Base-by-base conservation (phyloP, 2,113 vertebrate species). In the Pterocles burchelli region DNA sequence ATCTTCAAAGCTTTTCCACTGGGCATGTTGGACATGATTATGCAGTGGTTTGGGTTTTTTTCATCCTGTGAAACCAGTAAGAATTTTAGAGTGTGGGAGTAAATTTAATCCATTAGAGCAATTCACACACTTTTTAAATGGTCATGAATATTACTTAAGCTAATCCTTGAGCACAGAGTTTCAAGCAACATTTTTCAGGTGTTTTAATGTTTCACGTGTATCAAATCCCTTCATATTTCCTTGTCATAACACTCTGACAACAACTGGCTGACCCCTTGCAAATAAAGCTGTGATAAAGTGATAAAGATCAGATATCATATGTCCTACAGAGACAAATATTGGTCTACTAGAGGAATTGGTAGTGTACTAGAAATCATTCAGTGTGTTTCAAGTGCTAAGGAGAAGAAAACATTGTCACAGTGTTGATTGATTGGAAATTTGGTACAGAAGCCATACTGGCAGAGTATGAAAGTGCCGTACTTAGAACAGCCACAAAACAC, bases 281-380 rank as follows among this genome's bases (percentile, higher is more conserved):
- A 85, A 76, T 57, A 74, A 70, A 94, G 93, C 46, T 86, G 36
- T 88, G 58, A 84, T 92, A 89, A 92, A 89, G 55, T 73, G 91
- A 49, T 89, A 75, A 65, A 62, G 49, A 76, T 93, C 79, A 95
- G 55, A 43, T 19, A 29, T 46, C 59, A 46, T 72, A 36, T 77
- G 66, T 85, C 78, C 77, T 91, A 86, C 48, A 90, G 80, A 92
- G 68, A 74, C 38, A 86, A 89, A 74, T 82, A 91, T 12, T 54
- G 45, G 51, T 82, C 77, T 95, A n/a, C 38, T 52, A 73, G 70
- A 73, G 67, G 76, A 88, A 70, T 20, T 74, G 25, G 45, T 85
- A 93, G 5, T 43, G 25, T 59, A 33, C 52, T 83, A 84, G 66
- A 80, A 92, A 93, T 95, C 65, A 85, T 88, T 91, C 65, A 36